Evolutionary conservation across 2,888 invertebrate species (phyloP).

Genomic region (Mythimna impura): DNA sequence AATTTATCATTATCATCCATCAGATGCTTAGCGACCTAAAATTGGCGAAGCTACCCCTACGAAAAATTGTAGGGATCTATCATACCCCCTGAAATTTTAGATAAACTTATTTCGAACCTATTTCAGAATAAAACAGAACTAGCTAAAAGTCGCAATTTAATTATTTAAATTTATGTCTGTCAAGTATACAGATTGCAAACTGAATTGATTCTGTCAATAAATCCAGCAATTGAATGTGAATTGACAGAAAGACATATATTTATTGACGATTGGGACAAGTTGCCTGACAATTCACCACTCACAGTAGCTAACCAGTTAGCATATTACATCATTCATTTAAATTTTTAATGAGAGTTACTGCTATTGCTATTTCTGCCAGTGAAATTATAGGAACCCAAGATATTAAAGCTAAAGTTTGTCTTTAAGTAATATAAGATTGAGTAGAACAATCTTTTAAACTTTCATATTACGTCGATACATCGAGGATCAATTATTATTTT

Average conservation of each 20-base stretch:
- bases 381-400: neutral
- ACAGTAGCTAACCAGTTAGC: constrained; percentile 43
- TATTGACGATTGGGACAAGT: constrained; percentile 42
- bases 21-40: too few relatives aligned
- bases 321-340: constrained; percentile 32
- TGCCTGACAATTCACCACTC: constrained; percentile 20
- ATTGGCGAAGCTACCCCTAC: too few relatives aligned
- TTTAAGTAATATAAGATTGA: too few relatives aligned
- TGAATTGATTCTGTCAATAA: constrained; percentile 49
- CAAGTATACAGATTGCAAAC: constrained; percentile 25
- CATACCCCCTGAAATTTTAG: neutral
- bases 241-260: constrained; percentile 60
- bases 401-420: neutral
- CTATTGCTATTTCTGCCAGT: constrained; percentile 2
- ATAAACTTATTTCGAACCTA: neutral
- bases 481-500: too few relatives aligned
- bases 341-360: constrained; percentile 10
- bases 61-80: too few relatives aligned
- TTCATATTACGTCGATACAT: too few relatives aligned
- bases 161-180: constrained; percentile 24
- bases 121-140: neutral
- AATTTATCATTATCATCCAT: too few relatives aligned
- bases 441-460: too few relatives aligned
- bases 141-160: constrained; percentile 10
- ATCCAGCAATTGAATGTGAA: constrained; percentile 61